Evolutionary conservation across 2,888 invertebrate genomes (phyloP), one percentile per base, ranked within the genome.

Genomic region (Andrena minutula): DNA sequence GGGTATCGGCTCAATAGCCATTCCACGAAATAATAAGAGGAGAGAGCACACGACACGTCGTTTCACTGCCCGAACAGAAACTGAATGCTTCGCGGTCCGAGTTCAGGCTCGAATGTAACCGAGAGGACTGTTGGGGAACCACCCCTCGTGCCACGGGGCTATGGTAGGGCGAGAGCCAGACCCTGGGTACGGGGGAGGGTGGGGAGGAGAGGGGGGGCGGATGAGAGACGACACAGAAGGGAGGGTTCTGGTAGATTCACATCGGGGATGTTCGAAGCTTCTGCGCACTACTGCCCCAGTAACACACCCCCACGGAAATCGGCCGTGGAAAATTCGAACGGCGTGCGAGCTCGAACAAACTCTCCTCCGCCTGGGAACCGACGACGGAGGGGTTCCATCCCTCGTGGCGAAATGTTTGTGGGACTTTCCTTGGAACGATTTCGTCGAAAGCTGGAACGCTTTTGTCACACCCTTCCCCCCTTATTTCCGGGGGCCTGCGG

Each of bases 241-340:
- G 77, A 78, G 83, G 82, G 80, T 74, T 77, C 84, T 83, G 83
- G 85, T 75, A 82, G 89, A 90, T 89, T 90, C 90, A 89, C 87
- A 85, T 89, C 86, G 87, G 89, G 87, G 86, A 89, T 86, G 81
- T 78, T 82, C 86, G 84, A 70, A 82, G 91, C 92, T 92, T 91
- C 92, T 93, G 93, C 93, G 93, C 93, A 92, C 91, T 91, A 88
- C 88, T 93, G 92, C 90, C 93, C 92, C 91, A 92, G 91, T 93
- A 92, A 92, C 92, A 91, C 92, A 92, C 92, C 92, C 90, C 91
- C 92, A 56, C 56, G 90, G 88, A 84, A 76, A 75, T 51, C 74
- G 83, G 65, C 82, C 77, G 83, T 84, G 85, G 83, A 83, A 79
- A 84, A 78, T 86, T 88, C 80, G 89, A 90, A 74, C 83, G 72